These are phyloP conservation scores for Caenorhabditis sp. DNA, from an alignment of 2,888 invertebrate genomes.

Conservation along the genomic window DNA sequence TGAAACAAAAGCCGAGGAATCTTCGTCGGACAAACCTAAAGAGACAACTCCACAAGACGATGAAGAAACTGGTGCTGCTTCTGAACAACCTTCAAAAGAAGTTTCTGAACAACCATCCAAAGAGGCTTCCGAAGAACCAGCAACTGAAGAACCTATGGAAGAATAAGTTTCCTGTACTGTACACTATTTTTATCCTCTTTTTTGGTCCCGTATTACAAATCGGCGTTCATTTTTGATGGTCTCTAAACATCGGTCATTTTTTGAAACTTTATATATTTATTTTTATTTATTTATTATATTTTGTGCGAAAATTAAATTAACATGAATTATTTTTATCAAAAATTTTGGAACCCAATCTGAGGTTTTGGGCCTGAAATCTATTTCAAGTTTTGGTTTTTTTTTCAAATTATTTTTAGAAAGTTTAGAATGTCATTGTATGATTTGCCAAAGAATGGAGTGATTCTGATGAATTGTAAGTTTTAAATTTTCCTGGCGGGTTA, in stretches of 20 bases:
- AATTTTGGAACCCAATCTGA: no score
- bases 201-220: neutral
- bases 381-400: no score
- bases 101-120: neutral
- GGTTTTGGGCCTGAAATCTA: no score
- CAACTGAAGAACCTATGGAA: neutral
- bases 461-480: neutral
- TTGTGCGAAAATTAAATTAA: neutral
- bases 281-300: neutral
- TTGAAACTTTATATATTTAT: neutral
- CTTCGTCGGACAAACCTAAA: neutral
- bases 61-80: neutral
- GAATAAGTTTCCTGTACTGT: neutral
- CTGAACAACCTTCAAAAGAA: neutral
- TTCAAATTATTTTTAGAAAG: no score
- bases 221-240: neutral
- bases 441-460: constrained; percentile 6
- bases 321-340: neutral
- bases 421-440: constrained; percentile 2
- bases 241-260: neutral
- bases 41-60: neutral
- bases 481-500: no score
- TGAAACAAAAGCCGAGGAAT: neutral
- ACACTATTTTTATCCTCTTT: neutral
- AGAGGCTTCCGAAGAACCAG: neutral